phyloP scores from a whole-genome alignment of 2,888 invertebrate genomes.

The Plutella xylostella region DNA sequence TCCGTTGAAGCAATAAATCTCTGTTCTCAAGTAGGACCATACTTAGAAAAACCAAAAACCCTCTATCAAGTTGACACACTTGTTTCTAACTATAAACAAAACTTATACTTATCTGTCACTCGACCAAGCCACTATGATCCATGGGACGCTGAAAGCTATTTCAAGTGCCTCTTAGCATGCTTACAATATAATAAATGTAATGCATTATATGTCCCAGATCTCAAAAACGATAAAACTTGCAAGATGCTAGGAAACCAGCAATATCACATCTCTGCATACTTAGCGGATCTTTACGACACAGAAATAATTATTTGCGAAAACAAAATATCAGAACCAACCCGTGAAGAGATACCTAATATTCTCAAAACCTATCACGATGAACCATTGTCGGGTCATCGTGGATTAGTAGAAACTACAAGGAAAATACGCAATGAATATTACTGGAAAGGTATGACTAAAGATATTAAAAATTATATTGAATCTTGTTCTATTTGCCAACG shows the following conservation, averaged over 20 bases:
- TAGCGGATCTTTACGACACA: constrained; percentile 23
- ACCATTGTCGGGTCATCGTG: constrained; percentile 26
- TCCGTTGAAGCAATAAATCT: not conserved
- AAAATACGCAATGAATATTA: constrained; percentile 26
- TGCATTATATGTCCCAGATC: not conserved
- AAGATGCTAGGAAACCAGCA: no score
- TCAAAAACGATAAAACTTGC: no score
- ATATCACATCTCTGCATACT: constrained; percentile 20
- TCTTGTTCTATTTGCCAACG: not conserved
- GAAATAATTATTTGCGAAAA: constrained; percentile 24
- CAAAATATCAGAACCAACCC: constrained; percentile 18
- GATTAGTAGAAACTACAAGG: constrained; percentile 24
- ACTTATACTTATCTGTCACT: constrained; percentile 16
- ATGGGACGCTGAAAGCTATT: constrained; percentile 27
- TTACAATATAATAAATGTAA: not conserved
- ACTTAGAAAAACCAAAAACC: constrained; percentile 18
- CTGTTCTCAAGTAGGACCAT: constrained; percentile 5
- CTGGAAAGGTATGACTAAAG: constrained; percentile 24
- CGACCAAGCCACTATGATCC: constrained; percentile 10
- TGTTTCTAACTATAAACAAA: constrained; percentile 23
- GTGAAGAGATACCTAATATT: constrained; percentile 24
- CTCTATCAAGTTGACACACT: constrained; percentile 22
- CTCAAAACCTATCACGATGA: constrained; percentile 25
- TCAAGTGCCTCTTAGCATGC: constrained; percentile 23
- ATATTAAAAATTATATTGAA: constrained; percentile 14